These are phyloP conservation scores for Eupithecia abbreviata DNA, from an alignment of 2,888 invertebrate genomes.

Conservation along the genomic window DNA sequence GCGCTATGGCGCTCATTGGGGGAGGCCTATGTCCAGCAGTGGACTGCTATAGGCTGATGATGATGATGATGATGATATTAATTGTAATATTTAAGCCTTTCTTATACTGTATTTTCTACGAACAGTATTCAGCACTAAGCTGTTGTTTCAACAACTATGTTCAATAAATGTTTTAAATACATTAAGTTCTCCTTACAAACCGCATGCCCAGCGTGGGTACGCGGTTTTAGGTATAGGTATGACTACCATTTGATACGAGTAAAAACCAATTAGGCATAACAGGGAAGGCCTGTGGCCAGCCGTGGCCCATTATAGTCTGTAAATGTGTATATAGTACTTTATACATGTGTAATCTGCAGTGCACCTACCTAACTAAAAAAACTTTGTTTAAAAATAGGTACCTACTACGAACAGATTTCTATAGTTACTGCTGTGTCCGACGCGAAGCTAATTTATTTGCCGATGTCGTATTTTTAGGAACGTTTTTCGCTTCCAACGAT, in stretches of 20 bases:
- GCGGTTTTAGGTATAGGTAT: too few relatives aligned
- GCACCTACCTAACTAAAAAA: background rate
- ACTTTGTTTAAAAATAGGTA: background rate
- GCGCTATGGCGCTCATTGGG: too few relatives aligned
- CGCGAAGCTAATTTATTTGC: slow-evolving; percentile 28
- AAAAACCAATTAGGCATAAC: background rate
- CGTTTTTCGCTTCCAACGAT: slow-evolving; percentile 35
- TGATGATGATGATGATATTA: too few relatives aligned
- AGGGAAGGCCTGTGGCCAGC: background rate
- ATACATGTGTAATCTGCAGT: background rate
- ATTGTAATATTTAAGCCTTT: background rate
- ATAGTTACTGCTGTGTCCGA: background rate
- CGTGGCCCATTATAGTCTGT: background rate
- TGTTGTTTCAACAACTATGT: background rate
- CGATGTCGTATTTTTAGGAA: slow-evolving; percentile 26
- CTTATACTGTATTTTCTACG: background rate
- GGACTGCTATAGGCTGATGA: too few relatives aligned
- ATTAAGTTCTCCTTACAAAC: too few relatives aligned
- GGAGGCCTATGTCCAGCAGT: too few relatives aligned
- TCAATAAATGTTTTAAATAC: too few relatives aligned
- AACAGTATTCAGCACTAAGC: background rate
- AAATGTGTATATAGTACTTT: background rate
- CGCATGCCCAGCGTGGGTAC: too few relatives aligned
- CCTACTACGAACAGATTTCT: background rate
- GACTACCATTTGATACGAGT: too few relatives aligned